These are phyloP conservation scores for Hystrix brachyura DNA, from an alignment of 2,113 vertebrate species.

Conservation along the genomic window DNA sequence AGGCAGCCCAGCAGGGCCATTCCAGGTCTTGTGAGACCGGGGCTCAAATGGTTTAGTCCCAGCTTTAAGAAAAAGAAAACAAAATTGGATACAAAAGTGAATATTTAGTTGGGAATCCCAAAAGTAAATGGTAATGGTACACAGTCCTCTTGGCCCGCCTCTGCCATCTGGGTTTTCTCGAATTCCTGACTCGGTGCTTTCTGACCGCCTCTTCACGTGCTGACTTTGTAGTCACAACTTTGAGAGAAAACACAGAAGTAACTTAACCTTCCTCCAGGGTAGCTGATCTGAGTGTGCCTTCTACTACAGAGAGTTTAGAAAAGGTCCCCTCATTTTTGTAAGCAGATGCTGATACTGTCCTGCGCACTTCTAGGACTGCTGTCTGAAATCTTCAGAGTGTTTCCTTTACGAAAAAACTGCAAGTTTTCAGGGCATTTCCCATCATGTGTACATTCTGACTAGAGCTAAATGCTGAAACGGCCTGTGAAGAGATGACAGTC, in stretches of 20 bases:
- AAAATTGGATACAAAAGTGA: not conserved
- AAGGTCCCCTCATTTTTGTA: not conserved
- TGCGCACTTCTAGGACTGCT: not conserved
- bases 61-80: not conserved
- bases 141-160: not conserved
- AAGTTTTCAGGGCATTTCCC: not conserved
- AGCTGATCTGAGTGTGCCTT: not conserved
- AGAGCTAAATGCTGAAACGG: not conserved
- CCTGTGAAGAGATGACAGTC: not conserved
- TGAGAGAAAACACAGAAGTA: not conserved
- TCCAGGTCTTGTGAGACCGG: not conserved
- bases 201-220: not conserved
- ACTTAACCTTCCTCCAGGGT: not conserved
- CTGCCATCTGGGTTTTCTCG: no score
- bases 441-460: not conserved
- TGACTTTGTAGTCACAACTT: not conserved
- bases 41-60: not conserved
- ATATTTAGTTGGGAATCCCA: not conserved
- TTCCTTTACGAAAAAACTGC: not conserved
- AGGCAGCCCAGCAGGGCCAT: not conserved
- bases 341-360: not conserved
- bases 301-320: not conserved
- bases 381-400: not conserved
- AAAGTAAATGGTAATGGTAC: not conserved
- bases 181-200: not conserved